Evolutionary conservation across 2,888 invertebrate genomes (phyloP), one percentile per base, ranked within the genome.

Genomic region (Yponomeuta malinellus): DNA sequence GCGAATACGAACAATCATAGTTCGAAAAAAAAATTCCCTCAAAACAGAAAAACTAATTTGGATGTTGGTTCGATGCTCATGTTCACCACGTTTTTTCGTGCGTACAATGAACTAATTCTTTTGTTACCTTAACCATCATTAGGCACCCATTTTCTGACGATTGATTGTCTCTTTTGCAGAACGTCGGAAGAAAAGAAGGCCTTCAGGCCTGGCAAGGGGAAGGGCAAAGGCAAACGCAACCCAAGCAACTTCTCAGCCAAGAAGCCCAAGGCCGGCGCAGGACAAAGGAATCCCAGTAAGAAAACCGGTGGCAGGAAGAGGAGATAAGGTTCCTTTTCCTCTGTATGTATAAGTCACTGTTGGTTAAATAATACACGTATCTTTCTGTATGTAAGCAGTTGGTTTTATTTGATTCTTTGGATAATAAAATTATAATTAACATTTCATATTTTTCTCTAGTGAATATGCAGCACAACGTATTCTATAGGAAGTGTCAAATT

Each of bases 241-340:
- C 78, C 83, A 10, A 88, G 87, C 0, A 91, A 91, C 72, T 90
- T 91, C 78, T 79, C 89, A 12, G 89, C 89, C 0, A 91, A 91
- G 78, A 90, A 96, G 82, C 96, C 96, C 0, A 95, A 95, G 80
- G 95, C 93, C 69, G 95, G 95, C 12, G 94, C 94, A 78, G 96
- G 96, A 10, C 93, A 95, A 76, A 90, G 95, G 74, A 94, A 95
- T 81, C 94, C 94, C 0, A 93, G 93, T 74, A 95, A 94, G 80
- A 94, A 94, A 77, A 81, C 81, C 76, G 92, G 93, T n/a, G 85
- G 96, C 2, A 93, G 96, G 74, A 96, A 96, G 82, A 93, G 96
- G 82, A 94, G 96, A 89, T 95, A 69, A 85, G 73, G 52, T 89
- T 15, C 15, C 1, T 59, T 12, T 12, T 59, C 15, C 52, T 15